phyloP scores from a whole-genome alignment of 2,888 invertebrate species.

The Lochmaea crataegi region DNA sequence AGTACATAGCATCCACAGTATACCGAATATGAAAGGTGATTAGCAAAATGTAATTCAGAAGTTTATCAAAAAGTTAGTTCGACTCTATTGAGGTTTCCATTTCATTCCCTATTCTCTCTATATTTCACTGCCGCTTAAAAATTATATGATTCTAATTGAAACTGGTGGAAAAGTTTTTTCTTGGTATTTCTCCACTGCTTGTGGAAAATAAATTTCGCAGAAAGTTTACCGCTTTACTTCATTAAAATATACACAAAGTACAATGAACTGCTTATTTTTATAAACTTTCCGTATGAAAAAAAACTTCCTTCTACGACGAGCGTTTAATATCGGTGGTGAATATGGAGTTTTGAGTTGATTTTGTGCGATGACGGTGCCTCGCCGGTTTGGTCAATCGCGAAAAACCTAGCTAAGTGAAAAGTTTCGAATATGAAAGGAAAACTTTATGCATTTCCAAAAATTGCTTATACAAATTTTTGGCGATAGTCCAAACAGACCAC shows the following conservation, averaged over 20 bases:
- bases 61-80: background rate
- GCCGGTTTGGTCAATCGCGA: constrained; percentile 14
- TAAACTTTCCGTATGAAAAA: constrained; percentile 14
- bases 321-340: constrained; percentile 9
- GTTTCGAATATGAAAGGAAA: constrained; percentile 9
- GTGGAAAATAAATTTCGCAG: constrained; percentile 11
- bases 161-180: constrained; percentile 10
- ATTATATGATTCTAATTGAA: constrained; percentile 13
- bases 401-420: constrained; percentile 21
- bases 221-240: constrained; percentile 20
- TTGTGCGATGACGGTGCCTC: constrained; percentile 9
- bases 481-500: constrained; percentile 2
- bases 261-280: constrained; percentile 17
- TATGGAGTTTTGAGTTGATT: constrained; percentile 21
- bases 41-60: background rate
- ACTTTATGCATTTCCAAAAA: constrained; percentile 9
- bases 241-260: constrained; percentile 14
- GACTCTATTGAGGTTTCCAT: background rate
- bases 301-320: background rate
- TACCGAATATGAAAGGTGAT: background rate
- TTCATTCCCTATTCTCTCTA: background rate
- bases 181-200: background rate
- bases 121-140: constrained; percentile 1
- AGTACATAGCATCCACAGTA: background rate
- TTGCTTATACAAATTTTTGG: background rate